A percentile compares a stretch with the other conserved stretches of the same genome.
phyloP scores from a whole-genome alignment of 2,888 invertebrate genomes.

The Drosophila lacicola region DNA sequence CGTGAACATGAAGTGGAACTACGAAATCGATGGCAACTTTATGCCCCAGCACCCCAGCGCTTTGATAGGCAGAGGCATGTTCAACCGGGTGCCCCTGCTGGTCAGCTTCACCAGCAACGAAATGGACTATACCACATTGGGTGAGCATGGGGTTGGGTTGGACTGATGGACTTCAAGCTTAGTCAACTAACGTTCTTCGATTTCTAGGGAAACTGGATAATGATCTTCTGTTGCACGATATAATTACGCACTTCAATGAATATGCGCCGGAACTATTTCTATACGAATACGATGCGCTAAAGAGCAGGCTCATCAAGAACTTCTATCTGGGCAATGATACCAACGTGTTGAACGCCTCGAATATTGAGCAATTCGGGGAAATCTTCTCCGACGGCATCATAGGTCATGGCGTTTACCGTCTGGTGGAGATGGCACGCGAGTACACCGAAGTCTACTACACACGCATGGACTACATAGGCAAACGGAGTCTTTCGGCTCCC shows the following conservation, averaged over 20 bases:
- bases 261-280: constrained; percentile 84
- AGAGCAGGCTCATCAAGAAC: constrained; percentile 40
- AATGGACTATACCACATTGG: constrained; percentile 81
- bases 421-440: constrained; percentile 86
- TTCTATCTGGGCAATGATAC: constrained; percentile 54
- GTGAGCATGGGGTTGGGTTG: constrained; percentile 52
- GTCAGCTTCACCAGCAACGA: constrained; percentile 88
- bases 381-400: constrained; percentile 87
- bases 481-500: constrained; percentile 85
- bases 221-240: constrained; percentile 68
- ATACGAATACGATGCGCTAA: constrained; percentile 45
- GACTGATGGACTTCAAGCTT: accelerated
- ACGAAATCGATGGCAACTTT: constrained; percentile 88
- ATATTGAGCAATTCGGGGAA: constrained; percentile 76
- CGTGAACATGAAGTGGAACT: constrained; percentile 80
- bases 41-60: constrained; percentile 86
- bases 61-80: constrained; percentile 86
- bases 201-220: constrained; percentile 51
- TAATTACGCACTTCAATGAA: constrained; percentile 66
- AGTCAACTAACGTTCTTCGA: neutral
- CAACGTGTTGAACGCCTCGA: constrained; percentile 16
- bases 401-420: constrained; percentile 87
- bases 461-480: constrained; percentile 87
- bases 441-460: constrained; percentile 87
- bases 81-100: constrained; percentile 87